phyloP scores from a whole-genome alignment of 1,140 invertebrate genomes.

The Leptopilina boulardi region DNA sequence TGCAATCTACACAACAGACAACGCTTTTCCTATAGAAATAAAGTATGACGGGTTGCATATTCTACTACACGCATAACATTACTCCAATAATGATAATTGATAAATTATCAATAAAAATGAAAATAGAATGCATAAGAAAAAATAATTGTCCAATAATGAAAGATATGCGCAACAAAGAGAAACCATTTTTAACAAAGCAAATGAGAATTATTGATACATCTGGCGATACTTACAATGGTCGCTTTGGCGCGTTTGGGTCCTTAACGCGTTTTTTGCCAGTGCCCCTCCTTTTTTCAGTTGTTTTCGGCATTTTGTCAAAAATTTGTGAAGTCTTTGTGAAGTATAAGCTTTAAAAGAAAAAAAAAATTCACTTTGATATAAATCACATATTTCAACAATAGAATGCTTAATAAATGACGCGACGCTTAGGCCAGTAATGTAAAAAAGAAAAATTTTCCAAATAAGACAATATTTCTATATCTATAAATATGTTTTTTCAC shows the following conservation, averaged over 20 bases:
- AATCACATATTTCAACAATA: background rate
- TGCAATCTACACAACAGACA: background rate
- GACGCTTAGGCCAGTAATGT: background rate
- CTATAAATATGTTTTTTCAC: background rate
- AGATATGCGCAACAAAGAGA: background rate
- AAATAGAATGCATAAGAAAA: background rate
- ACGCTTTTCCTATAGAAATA: slow-evolving; percentile 5
- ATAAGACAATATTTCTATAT: background rate
- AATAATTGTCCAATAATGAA: background rate
- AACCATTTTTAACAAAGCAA: background rate
- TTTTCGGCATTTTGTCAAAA: slow-evolving; percentile 90
- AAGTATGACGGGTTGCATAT: slow-evolving; percentile 27
- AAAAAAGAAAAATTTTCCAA: background rate
- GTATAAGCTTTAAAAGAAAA: background rate
- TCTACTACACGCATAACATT: background rate
- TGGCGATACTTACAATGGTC: slow-evolving; percentile 92
- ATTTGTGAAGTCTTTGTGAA: background rate
- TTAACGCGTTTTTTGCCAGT: slow-evolving; percentile 95
- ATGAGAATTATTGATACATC: background rate
- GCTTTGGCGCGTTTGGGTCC: slow-evolving; percentile 99
- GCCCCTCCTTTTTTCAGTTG: slow-evolving; percentile 85
- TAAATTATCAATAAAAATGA: background rate
- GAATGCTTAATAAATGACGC: slow-evolving; percentile 4
- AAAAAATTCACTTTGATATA: background rate
- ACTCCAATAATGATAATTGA: background rate